Base-by-base conservation (phyloP, 2,888 invertebrate species). In the Aradus depressus region DNA sequence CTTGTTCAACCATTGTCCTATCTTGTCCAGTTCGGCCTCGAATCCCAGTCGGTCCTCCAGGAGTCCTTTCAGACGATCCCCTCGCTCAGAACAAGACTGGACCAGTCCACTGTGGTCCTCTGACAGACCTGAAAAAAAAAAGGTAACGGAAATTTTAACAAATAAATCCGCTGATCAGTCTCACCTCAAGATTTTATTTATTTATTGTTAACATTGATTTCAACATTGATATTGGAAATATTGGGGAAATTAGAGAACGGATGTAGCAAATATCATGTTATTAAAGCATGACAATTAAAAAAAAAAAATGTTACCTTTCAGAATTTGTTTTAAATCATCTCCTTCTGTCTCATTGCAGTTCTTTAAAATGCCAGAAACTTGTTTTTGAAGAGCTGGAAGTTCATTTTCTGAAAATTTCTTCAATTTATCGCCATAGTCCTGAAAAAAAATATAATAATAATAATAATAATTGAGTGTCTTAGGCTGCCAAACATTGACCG, bases 1-100 rank as follows among this genome's bases (percentile, higher is more conserved):
- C 69, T 93, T 87, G 60, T 87, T 84, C 32, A 92, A 72, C 93
- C 93, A 95, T 61, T 84, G 80, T 58, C 84, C 80, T 64, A 88
- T 82, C 62, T 81, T 81, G 51, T 84, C 82, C 42, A 87, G 74
- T 54, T 86, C 83, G 37, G 75, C 75, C 68, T 95, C 93, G 61
- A 90, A 88, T 41, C 82, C 76, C 62, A 79, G 84, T 54, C 92
- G 76, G 12, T 82, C 81, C 65, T 83, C 80, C 10, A 88, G 69
- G 10, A 87, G 71, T 68, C 84, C 84, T 32, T 75, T 76, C 22
- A 91, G 79, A 77, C 52, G 79, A 75, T 55, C 83, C 72, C 74
- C 71, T 84, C 80, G 35, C 64, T 49, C 76, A 74, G 28, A 75
- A 74, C 58, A 82, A 83, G 56, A 58, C 35, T 58, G 51, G 3